Evolutionary conservation across 2,113 vertebrate genomes (phyloP).

Genomic region (Silurus glanis): DNA sequence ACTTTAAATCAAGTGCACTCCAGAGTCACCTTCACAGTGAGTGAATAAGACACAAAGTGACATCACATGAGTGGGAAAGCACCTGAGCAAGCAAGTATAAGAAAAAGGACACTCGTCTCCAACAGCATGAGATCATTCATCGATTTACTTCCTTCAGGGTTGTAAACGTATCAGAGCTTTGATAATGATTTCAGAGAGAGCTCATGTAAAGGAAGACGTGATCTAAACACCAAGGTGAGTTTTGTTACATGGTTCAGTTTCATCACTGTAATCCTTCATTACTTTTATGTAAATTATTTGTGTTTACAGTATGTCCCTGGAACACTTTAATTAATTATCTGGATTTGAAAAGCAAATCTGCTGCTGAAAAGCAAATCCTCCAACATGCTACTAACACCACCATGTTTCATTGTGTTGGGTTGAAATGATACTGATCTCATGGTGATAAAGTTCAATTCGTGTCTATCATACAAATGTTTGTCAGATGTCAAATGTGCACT

Average conservation of each 20-base stretch:
- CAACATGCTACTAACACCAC: background rate
- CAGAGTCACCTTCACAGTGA: slow-evolving; percentile 44
- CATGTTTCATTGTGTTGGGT: background rate
- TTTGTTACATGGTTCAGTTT: background rate
- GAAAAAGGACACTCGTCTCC: slow-evolving; percentile 25
- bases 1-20: slow-evolving; percentile 35
- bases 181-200: slow-evolving; percentile 31
- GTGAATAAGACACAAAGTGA: slow-evolving; percentile 20
- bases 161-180: slow-evolving; percentile 18
- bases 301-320: background rate
- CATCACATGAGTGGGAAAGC: slow-evolving; percentile 45
- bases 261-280: background rate
- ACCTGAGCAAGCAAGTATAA: slow-evolving; percentile 46
- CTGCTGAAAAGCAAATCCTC: background rate
- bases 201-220: slow-evolving; percentile 13
- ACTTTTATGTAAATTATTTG: background rate
- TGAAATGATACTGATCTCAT: background rate
- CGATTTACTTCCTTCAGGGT: slow-evolving; percentile 20
- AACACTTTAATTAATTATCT: background rate
- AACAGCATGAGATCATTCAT: slow-evolving; percentile 33
- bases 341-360: background rate
- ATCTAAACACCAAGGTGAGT: slow-evolving; percentile 17
- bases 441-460: background rate
- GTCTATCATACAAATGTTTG: background rate
- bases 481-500: slow-evolving; percentile 67